Conservation (phyloP, 2,113 vertebrate genomes). For the Struthidea cinerea region DNA sequence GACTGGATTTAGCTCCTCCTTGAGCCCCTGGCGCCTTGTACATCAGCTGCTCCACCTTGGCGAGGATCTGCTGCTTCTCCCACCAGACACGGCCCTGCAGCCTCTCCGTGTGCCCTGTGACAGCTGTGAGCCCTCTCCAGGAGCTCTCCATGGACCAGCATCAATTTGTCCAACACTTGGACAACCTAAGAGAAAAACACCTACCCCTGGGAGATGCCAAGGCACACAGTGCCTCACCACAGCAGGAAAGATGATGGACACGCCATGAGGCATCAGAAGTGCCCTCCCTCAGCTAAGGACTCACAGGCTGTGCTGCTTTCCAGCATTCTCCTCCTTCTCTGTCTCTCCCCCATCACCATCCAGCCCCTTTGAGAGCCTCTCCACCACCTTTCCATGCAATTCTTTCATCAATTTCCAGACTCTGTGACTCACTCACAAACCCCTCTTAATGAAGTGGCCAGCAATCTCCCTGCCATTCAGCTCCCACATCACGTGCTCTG, state of each 20-base stretch:
- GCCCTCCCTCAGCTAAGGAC: background rate
- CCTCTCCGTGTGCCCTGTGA: background rate
- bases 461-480: background rate
- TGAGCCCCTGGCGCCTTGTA: background rate
- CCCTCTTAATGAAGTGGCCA: background rate
- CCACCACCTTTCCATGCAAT: background rate
- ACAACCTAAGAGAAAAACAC: background rate
- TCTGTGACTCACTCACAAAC: background rate
- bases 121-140: background rate
- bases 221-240: rapidly evolving
- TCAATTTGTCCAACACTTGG: rapidly evolving
- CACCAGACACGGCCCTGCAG: background rate
- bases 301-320: background rate
- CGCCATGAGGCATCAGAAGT: rapidly evolving
- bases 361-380: background rate
- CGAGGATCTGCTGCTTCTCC: background rate
- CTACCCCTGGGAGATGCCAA: background rate
- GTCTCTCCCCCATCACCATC: background rate
- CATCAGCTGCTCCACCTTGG: background rate
- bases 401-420: background rate
- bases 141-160: background rate
- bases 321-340: background rate
- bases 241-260: background rate
- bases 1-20: background rate
- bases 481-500: background rate